Evolutionary conservation across 1,140 invertebrate genomes (phyloP).

Genomic region (Penaeus vannamei): DNA sequence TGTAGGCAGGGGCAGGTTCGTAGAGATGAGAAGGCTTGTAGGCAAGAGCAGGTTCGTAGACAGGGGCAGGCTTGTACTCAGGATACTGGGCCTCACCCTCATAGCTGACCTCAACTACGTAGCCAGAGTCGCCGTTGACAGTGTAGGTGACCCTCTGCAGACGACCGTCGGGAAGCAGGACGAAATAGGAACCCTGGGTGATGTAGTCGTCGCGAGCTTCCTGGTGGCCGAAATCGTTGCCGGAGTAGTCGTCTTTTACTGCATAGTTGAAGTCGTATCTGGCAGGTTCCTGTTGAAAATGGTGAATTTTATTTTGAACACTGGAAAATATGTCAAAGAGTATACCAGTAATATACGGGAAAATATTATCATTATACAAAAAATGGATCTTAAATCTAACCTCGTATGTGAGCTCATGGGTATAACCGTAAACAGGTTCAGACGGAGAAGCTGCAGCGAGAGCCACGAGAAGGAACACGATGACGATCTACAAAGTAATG

Average conservation of each 20-base stretch:
- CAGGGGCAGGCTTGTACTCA: not conserved
- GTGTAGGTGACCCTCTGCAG: conserved; percentile 41
- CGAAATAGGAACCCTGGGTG: conserved; percentile 60
- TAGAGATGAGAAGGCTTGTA: not conserved
- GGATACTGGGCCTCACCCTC: conserved; percentile 43
- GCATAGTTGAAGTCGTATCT: not conserved
- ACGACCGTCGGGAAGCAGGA: conserved; percentile 64
- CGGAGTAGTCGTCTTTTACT: not conserved
- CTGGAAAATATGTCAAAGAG: too few relatives aligned
- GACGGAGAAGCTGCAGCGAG: too few relatives aligned
- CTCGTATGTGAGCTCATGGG: too few relatives aligned
- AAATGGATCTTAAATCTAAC: too few relatives aligned
- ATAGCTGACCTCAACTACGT: conserved; percentile 37
- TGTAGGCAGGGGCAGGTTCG: not conserved
- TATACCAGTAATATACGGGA: too few relatives aligned
- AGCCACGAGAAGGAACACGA: too few relatives aligned
- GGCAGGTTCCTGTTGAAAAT: not conserved
- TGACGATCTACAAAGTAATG: too few relatives aligned
- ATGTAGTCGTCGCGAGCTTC: conserved; percentile 13
- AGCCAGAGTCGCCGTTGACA: conserved; percentile 38
- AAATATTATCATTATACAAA: too few relatives aligned
- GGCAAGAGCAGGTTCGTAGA: not conserved
- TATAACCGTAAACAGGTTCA: too few relatives aligned
- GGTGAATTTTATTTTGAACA: too few relatives aligned
- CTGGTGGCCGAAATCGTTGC: conserved; percentile 40